These are phyloP conservation scores for Mohoua ochrocephala DNA, from an alignment of 2,113 vertebrate species.

Conservation along the genomic window DNA sequence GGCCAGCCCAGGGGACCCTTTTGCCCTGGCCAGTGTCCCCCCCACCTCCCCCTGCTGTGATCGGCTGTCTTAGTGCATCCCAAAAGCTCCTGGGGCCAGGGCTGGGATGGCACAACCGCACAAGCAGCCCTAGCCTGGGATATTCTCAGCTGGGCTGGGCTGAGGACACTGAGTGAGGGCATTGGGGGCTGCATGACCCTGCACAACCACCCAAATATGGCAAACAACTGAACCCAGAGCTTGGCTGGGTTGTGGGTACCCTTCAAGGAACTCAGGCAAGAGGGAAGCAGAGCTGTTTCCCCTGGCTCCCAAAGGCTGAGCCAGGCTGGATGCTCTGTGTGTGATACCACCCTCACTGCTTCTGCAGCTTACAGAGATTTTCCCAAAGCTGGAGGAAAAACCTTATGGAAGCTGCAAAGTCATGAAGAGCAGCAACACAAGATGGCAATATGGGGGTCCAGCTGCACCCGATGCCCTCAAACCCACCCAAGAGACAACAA, in stretches of 20 bases:
- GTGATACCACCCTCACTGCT: not conserved
- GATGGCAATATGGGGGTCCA: too few relatives aligned
- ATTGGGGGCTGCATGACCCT: fast-evolving
- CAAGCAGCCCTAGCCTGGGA: not conserved
- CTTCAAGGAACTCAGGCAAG: not conserved
- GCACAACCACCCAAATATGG: not conserved
- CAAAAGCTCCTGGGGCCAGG: not conserved
- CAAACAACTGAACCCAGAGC: not conserved
- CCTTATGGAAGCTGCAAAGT: not conserved
- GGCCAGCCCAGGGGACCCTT: not conserved
- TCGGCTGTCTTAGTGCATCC: not conserved
- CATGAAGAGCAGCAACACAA: not conserved
- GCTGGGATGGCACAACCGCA: not conserved
- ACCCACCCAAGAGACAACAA: not conserved
- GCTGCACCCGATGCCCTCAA: not conserved
- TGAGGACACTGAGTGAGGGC: not conserved
- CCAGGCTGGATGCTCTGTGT: not conserved
- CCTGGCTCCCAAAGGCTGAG: not conserved
- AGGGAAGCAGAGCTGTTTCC: not conserved
- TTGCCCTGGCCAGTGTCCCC: not conserved
- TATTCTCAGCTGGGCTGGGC: not conserved
- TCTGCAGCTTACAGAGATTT: not conserved
- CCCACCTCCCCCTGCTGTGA: fast-evolving
- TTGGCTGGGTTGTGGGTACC: not conserved
- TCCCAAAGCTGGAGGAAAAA: not conserved